phyloP scores from a whole-genome alignment of 2,888 invertebrate species.

The Dascillus cervinus region DNA sequence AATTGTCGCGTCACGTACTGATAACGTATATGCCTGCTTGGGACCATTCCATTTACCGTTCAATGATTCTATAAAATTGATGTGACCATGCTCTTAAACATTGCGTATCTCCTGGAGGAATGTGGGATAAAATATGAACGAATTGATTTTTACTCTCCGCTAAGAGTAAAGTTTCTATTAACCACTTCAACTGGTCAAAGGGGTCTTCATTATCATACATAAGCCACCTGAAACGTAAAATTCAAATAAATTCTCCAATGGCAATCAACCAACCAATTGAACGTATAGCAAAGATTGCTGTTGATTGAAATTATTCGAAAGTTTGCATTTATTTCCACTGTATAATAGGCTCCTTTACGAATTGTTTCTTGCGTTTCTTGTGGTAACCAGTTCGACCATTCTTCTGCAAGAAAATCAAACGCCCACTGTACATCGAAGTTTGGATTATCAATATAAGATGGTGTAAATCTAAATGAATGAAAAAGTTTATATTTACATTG shows the following conservation, averaged over 20 bases:
- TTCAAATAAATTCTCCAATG: too few relatives aligned
- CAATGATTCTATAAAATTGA: slow-evolving; percentile 49
- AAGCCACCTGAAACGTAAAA: slow-evolving; percentile 32
- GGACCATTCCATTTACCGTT: slow-evolving; percentile 19
- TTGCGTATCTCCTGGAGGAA: slow-evolving; percentile 43
- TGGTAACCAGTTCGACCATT: slow-evolving; percentile 64
- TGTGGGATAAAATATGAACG: slow-evolving; percentile 35
- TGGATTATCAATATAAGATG: slow-evolving; percentile 43
- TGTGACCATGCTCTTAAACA: slow-evolving; percentile 62
- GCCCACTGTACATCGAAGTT: slow-evolving; percentile 59
- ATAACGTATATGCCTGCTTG: too few relatives aligned
- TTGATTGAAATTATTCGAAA: slow-evolving; percentile 67
- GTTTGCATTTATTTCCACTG: slow-evolving; percentile 54
- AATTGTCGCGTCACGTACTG: too few relatives aligned
- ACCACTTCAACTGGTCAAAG: slow-evolving; percentile 72
- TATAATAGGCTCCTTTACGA: slow-evolving; percentile 65
- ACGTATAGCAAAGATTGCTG: slow-evolving; percentile 64
- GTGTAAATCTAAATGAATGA: slow-evolving; percentile 66
- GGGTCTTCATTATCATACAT: slow-evolving; percentile 52
- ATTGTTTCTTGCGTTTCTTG: slow-evolving; percentile 51
- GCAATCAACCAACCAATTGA: slow-evolving; percentile 61
- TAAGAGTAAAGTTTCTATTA: slow-evolving; percentile 60
- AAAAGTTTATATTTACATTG: too few relatives aligned
- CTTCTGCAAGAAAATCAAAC: slow-evolving; percentile 59
- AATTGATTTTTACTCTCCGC: slow-evolving; percentile 68